A percentile compares a stretch with the other conserved stretches of the same genome.
phyloP scores from a whole-genome alignment of 2,113 vertebrate species.

The Grallaria varia region DNA sequence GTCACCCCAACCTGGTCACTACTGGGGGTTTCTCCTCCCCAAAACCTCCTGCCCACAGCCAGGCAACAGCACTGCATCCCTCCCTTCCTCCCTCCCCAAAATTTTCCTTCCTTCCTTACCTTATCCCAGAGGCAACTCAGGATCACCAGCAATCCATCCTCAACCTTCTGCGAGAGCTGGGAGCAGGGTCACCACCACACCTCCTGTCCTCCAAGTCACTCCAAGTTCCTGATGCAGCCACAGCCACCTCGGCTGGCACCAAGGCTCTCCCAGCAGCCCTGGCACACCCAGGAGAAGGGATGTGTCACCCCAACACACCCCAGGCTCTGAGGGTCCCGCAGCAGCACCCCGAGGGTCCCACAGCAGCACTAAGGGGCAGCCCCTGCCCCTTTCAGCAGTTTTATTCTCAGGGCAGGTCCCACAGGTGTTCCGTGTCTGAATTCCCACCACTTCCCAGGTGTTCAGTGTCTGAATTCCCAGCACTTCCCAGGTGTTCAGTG shows the following conservation, averaged over 20 bases:
- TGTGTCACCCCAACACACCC: rapidly evolving
- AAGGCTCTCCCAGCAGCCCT: background rate
- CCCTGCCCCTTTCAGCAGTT: rapidly evolving
- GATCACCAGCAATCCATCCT: background rate
- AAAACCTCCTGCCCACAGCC: rapidly evolving
- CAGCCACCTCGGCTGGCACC: rapidly evolving
- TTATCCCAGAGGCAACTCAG: background rate
- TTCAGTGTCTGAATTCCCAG: background rate
- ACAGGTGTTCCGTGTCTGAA: background rate
- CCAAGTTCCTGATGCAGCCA: background rate
- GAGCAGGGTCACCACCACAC: background rate
- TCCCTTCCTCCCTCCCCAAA: background rate
- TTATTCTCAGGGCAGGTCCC: background rate
- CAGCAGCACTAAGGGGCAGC: background rate
- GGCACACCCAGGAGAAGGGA: rapidly evolving
- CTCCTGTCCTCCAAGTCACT: background rate
- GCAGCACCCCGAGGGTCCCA: rapidly evolving
- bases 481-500: too few species aligned
- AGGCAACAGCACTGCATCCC: rapidly evolving
- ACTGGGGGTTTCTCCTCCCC: background rate
- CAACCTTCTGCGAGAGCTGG: background rate
- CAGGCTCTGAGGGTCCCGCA: rapidly evolving
- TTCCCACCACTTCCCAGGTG: background rate
- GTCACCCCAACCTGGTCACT: background rate
- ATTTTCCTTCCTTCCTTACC: background rate